Evolutionary conservation across 2,797 vertebrate genomes (phyloP), one percentile per base, ranked within the genome.

Genomic region (Garrulus glandarius): DNA sequence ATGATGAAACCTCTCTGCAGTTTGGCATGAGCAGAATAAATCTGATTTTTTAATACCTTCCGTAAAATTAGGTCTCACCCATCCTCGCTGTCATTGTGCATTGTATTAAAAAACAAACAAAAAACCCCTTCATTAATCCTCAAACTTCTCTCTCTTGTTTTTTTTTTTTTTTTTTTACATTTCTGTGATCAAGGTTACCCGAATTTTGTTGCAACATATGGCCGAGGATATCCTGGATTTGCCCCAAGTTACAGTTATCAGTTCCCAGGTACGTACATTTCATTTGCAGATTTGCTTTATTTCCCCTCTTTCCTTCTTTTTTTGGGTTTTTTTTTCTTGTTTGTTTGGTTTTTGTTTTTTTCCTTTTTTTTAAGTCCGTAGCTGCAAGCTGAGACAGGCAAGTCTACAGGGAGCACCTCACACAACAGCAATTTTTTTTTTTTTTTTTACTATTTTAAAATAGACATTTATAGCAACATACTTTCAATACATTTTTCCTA

Each of bases 241-340:
- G 99, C 99, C 97, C 99, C 99, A 63, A 99, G 99, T 98, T 99
- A 99, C 98, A 99, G 99, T 98, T 99, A 99, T 98, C 99, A 99
- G 97, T 99, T 99, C 98, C 99, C 99, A 98, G 99, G 99, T 99
- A 98, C 89, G 99, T 99, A 97, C 93, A 10, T 80, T 64, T 70
- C 59, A 8, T 79, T 87, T 67, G 60, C 52, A 63, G 16, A 46
- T 91, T 70, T 44, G 49, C 84, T 80, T 93, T 41, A 24, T 19
- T 36, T 9, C 47, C 61, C 78, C 76, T 61, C 69, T 84, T 86
- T 92, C 68, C 72, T 71, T 71, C 46, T 57, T 64, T 34, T 27
- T 46, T 41, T 15, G 16, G 41, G 41, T 7, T 2, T 22, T 46
- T 22, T 23, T 17, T 39, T 39, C 39, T 39, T 12, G 6, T 16